Conservation (phyloP, 2,797 vertebrate genomes). For the Neoniphon sammara region DNA sequence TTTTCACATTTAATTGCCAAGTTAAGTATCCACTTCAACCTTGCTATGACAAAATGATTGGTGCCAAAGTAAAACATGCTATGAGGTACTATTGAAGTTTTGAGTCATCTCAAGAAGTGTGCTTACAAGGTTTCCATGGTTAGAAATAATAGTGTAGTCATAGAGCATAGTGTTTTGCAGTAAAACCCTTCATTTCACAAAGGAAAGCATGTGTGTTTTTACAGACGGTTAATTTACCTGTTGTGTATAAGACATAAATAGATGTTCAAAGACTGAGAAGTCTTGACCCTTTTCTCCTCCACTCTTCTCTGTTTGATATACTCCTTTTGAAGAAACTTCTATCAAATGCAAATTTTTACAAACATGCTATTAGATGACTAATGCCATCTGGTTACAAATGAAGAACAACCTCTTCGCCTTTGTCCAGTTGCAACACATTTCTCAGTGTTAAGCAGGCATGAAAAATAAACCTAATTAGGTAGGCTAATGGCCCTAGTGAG, state of each 20-base stretch:
- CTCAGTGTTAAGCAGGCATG: constrained; percentile 63
- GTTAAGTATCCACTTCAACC: too few species aligned
- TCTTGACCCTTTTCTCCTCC: constrained; percentile 22
- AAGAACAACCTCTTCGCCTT: constrained; percentile 64
- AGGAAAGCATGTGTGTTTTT: constrained; percentile 19
- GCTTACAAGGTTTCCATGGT: constrained; percentile 7
- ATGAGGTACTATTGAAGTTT: constrained; percentile 27
- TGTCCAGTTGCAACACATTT: constrained; percentile 51
- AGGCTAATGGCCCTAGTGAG: constrained; percentile 64
- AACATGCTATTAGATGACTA: constrained; percentile 65
- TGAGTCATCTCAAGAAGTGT: constrained; percentile 3
- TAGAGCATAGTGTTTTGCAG: neutral
- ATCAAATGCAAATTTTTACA: constrained; percentile 55
- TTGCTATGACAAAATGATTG: neutral
- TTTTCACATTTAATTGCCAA: too few species aligned
- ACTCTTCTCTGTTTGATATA: constrained; percentile 35
- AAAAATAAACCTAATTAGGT: constrained; percentile 78
- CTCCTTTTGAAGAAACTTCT: constrained; percentile 60
- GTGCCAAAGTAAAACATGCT: constrained; percentile 23
- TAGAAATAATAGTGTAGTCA: neutral
- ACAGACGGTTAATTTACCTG: constrained; percentile 7
- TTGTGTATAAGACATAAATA: constrained; percentile 21
- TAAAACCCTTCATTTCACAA: constrained; percentile 4
- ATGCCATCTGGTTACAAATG: constrained; percentile 58
- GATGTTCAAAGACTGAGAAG: neutral